Base-by-base conservation (phyloP, 2,113 vertebrate genomes). In the Scalopus aquaticus region DNA sequence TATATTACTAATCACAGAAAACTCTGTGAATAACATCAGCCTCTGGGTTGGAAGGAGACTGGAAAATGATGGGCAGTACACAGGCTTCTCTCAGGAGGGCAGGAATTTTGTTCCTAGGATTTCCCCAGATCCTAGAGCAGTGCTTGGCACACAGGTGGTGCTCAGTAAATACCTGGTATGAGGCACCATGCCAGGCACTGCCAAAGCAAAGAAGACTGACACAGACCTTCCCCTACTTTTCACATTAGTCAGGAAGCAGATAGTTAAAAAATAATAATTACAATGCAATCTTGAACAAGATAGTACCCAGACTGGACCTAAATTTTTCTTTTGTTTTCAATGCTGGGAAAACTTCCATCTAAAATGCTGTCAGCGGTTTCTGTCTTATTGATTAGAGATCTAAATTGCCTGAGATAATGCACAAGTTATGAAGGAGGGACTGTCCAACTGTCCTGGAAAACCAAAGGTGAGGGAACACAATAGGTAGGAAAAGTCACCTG, bases 1-100 rank as follows among this genome's bases (percentile, higher is more conserved):
- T 93, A 74, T 92, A 92, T 95, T 95, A 88, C 90, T 97, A 97
- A 97, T 93, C 96, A 95, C 69, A 92, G 94, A 92, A 95, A 96
- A 95, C 9, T n/a, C 87, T 49, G 42, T 60, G 94, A 92, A 69
- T 80, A 96, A 64, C 72, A 74, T 28, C 76, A 78, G 67, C 11
- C 79, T 94, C 44, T 51, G 46, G 35, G 54, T 46, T 67, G 58
- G 70, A 83, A 62, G 62, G 91, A 84, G 67, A 30, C 70, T 56
- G n/a, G 89, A 82, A 93, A 93, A 58, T 39, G 77, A 46, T 2
- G 35, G 28, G 30, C 9, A 30, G 24, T 12, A 0, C 24, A 16
- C 16, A 58, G 62, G 11, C 67, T 81, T 62, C 54, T 24, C 72
- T 5, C 0, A 6, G 3, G 11, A 80, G 46, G 11, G 49, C 17